Conservation (phyloP, 2,888 invertebrate genomes). For the Lochmaea crataegi region DNA sequence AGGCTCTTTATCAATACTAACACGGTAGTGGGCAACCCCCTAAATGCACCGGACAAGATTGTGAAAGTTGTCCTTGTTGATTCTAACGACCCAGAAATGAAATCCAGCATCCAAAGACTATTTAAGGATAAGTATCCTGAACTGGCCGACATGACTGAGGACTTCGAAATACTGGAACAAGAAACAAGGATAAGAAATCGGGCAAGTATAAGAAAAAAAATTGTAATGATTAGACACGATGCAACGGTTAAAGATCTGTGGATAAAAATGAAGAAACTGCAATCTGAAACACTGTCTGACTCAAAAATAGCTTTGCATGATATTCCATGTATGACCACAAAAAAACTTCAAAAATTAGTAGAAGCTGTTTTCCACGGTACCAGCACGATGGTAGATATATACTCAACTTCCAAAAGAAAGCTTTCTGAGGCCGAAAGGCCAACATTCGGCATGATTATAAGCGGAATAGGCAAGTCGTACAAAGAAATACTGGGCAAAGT, state of each 20-base stretch:
- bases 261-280: not conserved
- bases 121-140: slow-evolving; percentile 34
- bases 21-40: slow-evolving; percentile 13
- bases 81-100: slow-evolving; percentile 27
- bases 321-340: not conserved
- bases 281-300: not conserved
- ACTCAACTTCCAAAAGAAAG: not conserved
- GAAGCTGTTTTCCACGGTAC: slow-evolving; percentile 9
- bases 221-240: slow-evolving; percentile 15
- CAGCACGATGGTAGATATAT: slow-evolving; percentile 11
- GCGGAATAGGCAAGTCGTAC: slow-evolving; percentile 5
- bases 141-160: slow-evolving; percentile 6
- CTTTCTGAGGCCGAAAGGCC: slow-evolving; percentile 1
- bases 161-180: slow-evolving; percentile 28
- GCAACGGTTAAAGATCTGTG: slow-evolving; percentile 5
- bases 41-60: not conserved
- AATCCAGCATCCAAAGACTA: slow-evolving; percentile 25
- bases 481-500: slow-evolving; percentile 9
- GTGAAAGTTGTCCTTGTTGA: slow-evolving; percentile 33
- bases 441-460: slow-evolving; percentile 13
- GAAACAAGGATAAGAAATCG: slow-evolving; percentile 6
- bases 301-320: slow-evolving; percentile 11
- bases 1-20: not conserved
- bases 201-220: slow-evolving; percentile 4
- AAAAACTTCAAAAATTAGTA: slow-evolving; percentile 1